Evolutionary conservation across 2,888 invertebrate species (phyloP).

Genomic region (Melikaiella ostensackeni): DNA sequence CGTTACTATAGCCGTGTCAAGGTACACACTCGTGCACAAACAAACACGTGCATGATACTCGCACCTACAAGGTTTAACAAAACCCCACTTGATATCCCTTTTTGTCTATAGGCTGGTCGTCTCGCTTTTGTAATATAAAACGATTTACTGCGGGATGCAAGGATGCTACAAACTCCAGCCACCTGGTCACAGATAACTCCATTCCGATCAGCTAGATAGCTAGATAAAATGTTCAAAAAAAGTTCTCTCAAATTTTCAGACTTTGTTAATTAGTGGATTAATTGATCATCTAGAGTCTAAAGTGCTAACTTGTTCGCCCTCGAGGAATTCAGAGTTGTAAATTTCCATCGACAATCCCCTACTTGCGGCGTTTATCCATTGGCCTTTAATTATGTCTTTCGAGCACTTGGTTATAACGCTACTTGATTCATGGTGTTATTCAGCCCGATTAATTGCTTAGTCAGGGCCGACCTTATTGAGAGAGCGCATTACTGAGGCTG

Average conservation of each 20-base stretch:
- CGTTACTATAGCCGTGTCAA: conserved; percentile 36
- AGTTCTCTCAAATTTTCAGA: neutral
- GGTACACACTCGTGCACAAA: conserved; percentile 37
- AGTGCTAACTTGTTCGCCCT: neutral
- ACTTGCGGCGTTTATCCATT: conserved; percentile 19
- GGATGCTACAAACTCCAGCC: conserved; percentile 22
- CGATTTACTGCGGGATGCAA: conserved; percentile 31
- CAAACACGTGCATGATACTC: conserved; percentile 37
- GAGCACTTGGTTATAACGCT: conserved; percentile 11
- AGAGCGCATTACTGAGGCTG: neutral
- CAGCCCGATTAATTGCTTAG: conserved; percentile 1
- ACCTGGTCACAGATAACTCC: conserved; percentile 61
- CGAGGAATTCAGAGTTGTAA: neutral
- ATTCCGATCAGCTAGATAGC: conserved; percentile 58
- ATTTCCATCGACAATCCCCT: conserved; percentile 12
- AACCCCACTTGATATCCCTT: conserved; percentile 28
- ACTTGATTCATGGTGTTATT: conserved; percentile 31
- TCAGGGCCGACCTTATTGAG: neutral
- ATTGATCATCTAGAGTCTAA: neutral
- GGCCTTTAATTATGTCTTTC: conserved; percentile 17
- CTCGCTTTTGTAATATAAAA: conserved; percentile 37
- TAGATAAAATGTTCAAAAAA: neutral
- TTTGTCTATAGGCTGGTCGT: conserved; percentile 35
- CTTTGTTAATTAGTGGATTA: neutral
- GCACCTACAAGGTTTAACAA: conserved; percentile 31